Evolutionary conservation across 2,113 vertebrate genomes (phyloP).

Genomic region (Malurus cyaneus): DNA sequence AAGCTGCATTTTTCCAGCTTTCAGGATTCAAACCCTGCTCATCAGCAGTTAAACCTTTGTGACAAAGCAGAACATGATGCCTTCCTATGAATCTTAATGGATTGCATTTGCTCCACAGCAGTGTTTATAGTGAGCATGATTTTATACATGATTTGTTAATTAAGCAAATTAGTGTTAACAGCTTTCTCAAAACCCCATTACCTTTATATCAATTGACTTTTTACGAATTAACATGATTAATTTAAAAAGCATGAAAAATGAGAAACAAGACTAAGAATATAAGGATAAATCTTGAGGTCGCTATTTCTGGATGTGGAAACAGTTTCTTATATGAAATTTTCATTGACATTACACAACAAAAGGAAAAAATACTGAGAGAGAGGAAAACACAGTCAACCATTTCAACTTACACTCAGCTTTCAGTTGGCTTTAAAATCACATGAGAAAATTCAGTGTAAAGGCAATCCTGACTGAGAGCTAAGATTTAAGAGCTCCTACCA

Average conservation of each 20-base stretch:
- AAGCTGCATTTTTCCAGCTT: neutral
- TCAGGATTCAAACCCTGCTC: neutral
- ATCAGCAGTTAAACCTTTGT: slow-evolving; percentile 44
- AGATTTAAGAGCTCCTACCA: neutral
- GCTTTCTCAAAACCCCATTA: slow-evolving; percentile 56
- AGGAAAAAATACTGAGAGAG: neutral
- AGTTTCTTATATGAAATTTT: neutral
- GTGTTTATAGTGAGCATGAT: slow-evolving; percentile 47
- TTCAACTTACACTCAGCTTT: neutral
- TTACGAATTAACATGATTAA: slow-evolving; percentile 47
- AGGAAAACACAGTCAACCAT: fast-evolving
- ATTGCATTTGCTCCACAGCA: slow-evolving; percentile 13
- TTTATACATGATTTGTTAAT: slow-evolving; percentile 66
- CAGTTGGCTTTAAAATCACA: neutral
- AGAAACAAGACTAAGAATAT: slow-evolving; percentile 10
- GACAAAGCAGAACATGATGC: slow-evolving; percentile 37
- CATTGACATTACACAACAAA: neutral
- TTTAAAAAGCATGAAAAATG: slow-evolving; percentile 52
- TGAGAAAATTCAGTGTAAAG: neutral
- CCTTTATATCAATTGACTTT: slow-evolving; percentile 60
- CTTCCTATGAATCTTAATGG: slow-evolving; percentile 44
- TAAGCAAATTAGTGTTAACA: slow-evolving; percentile 66
- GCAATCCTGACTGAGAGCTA: neutral
- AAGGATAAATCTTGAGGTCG: slow-evolving; percentile 23
- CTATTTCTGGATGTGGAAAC: neutral